Evolutionary conservation across 2,797 vertebrate species (phyloP), one percentile per base, ranked within the genome.

Genomic region (Malurus leucopterus): DNA sequence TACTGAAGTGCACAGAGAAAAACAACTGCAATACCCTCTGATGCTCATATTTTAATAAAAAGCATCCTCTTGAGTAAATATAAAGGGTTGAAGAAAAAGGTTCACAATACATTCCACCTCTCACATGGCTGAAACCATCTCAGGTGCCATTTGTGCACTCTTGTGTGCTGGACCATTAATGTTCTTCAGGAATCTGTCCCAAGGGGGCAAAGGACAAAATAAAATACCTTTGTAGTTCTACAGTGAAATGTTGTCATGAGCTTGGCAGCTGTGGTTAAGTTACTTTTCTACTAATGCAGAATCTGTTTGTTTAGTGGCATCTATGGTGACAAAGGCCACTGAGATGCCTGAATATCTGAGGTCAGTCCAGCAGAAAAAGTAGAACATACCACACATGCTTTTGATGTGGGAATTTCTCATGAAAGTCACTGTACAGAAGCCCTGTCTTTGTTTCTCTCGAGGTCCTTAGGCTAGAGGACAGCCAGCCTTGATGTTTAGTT

Each of bases 401-500:
- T 91, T 88, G 71, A 86, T 89, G 81, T 93, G 85, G 77, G 77
- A 59, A 51, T 82, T 93, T 93, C 85, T 86, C 83, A 91, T 0
- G 2, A 71, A 91, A 87, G 47, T 89, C 36, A 41, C 50, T 29
- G 1, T 53, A 40, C 7, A 55, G 80, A 47, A 92, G 23, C 32
- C 50, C 4, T 64, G 64, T 62, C 80, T 84, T 65, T 59, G 81
- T 87, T 90, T 92, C 75, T 86, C 23, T 79, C 3, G 3, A 70
- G 70, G 50, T 94, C 87, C 46, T 88, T 81, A 76, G 77, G 80
- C 64, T 59, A 51, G 68, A 70, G 43, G 40, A 84, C 62, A 79
- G 51, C 7, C 69, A 64, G 29, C 71, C 88, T 93, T 93, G 87
- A 92, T 93, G 53, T 92, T 91, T 32, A 59, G 72, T 80, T 95